These are phyloP conservation scores for Phylloscopus whistleri DNA, from an alignment of 2,113 vertebrate genomes.

Conservation along the genomic window DNA sequence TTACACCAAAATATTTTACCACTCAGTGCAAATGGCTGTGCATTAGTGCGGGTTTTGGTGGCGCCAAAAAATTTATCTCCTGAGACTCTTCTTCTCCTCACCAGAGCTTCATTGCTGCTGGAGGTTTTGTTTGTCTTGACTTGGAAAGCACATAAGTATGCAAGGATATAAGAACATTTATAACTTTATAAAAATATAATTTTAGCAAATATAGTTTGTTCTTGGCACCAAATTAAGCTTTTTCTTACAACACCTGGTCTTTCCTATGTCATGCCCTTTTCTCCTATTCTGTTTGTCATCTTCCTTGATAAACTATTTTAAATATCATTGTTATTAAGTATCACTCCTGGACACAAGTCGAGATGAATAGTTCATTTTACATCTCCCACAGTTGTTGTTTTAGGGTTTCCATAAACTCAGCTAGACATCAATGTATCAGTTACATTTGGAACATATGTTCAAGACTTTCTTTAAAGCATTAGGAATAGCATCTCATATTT, in stretches of 20 bases:
- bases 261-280: not conserved
- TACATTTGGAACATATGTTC: slow-evolving; percentile 41
- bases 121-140: not conserved
- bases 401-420: slow-evolving; percentile 55
- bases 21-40: not conserved
- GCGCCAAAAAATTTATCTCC: not conserved
- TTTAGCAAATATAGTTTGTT: not conserved
- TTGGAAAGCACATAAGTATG: not conserved
- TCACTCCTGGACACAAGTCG: not conserved
- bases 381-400: slow-evolving; percentile 42
- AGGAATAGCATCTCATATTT: slow-evolving; percentile 39
- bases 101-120: not conserved
- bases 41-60: not conserved
- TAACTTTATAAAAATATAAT: not conserved
- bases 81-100: not conserved
- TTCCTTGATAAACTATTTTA: slow-evolving; percentile 20
- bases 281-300: not conserved
- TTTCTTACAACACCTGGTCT: not conserved
- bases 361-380: slow-evolving; percentile 37
- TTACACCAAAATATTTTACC: not conserved
- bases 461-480: slow-evolving; percentile 31
- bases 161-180: not conserved
- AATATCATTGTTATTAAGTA: slow-evolving; percentile 21
- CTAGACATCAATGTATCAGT: slow-evolving; percentile 47
- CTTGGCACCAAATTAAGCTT: not conserved